phyloP scores from a whole-genome alignment of 2,888 invertebrate species.

The Acanthosepion esculentum region DNA sequence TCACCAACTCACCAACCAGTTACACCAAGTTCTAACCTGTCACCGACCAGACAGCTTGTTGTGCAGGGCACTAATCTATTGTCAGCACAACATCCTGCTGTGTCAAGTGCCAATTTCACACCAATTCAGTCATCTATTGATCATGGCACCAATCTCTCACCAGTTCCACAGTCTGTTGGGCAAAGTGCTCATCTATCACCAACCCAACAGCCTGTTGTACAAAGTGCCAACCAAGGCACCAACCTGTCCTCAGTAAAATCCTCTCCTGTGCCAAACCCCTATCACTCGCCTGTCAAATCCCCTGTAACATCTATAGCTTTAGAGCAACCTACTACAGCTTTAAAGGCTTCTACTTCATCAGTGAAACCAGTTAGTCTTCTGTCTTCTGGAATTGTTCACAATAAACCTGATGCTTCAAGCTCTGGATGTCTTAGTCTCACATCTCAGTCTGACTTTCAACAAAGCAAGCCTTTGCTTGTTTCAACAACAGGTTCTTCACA shows the following conservation, averaged over 20 bases:
- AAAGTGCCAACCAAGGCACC: not conserved
- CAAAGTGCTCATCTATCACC: not conserved
- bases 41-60: not conserved
- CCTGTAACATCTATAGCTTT: not conserved
- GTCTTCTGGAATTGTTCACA: not conserved
- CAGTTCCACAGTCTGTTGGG: not conserved
- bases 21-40: not conserved
- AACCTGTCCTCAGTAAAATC: not conserved
- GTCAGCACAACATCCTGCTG: not conserved
- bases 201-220: too few relatives aligned
- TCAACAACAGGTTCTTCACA: not conserved
- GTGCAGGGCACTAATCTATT: not conserved
- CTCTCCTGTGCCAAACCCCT: not conserved
- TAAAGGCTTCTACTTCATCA: not conserved
- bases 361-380: not conserved
- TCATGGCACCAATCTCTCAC: not conserved
- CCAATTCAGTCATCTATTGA: not conserved
- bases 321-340: not conserved
- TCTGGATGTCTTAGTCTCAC: not conserved
- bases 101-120: not conserved
- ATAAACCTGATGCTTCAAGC: not conserved
- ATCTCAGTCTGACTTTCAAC: not conserved
- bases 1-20: not conserved
- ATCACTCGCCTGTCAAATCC: not conserved
- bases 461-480: not conserved